Evolutionary conservation across 2,797 vertebrate species (phyloP).

Genomic region (Phrynocephalus forsythii): DNA sequence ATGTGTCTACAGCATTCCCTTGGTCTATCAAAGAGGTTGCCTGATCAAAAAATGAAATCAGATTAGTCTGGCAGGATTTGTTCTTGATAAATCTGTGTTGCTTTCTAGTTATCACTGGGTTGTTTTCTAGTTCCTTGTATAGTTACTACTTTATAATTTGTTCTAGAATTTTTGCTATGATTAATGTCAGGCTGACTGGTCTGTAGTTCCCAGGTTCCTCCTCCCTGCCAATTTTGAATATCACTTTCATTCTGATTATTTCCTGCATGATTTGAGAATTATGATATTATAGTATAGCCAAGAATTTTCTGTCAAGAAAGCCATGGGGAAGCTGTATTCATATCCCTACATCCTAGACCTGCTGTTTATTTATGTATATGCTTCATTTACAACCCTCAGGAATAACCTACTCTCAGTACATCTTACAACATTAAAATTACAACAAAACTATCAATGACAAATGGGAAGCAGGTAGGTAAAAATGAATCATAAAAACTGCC

Average conservation of each 20-base stretch:
- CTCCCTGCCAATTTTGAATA: no score
- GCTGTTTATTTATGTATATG: neutral
- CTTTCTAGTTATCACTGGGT: no score
- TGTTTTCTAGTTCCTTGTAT: no score
- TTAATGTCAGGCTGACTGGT: no score
- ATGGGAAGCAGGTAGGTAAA: neutral
- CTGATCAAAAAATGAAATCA: no score
- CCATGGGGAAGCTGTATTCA: neutral
- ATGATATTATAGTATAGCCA: neutral
- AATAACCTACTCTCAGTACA: neutral
- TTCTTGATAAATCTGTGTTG: no score
- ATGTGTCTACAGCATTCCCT: no score
- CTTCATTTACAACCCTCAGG: neutral
- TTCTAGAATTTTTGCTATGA: no score
- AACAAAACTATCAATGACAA: neutral
- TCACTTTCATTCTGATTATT: neutral
- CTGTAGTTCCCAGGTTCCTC: no score
- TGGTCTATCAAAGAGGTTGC: no score
- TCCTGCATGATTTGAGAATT: neutral
- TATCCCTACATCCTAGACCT: neutral
- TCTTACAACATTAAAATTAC: neutral
- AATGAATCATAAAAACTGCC: neutral
- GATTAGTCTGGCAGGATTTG: no score
- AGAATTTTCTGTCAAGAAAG: neutral
- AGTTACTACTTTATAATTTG: no score